Evolutionary conservation across 2,113 vertebrate genomes (phyloP).

Genomic region (Anoura caudifer): DNA sequence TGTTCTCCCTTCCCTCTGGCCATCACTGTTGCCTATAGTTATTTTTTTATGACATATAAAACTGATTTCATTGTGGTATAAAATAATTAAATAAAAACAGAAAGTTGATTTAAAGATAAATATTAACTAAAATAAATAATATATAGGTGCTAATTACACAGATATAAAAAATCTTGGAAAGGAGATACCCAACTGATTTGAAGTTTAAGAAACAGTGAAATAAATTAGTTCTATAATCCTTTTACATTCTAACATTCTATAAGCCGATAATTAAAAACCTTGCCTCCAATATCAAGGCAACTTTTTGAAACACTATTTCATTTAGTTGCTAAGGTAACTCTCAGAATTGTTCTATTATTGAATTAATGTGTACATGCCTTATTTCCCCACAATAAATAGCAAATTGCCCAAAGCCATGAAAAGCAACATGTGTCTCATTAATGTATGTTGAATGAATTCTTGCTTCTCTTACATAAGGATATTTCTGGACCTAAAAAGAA

Average conservation of each 20-base stretch:
- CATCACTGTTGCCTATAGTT: background rate
- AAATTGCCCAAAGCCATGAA: background rate
- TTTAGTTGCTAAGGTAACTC: background rate
- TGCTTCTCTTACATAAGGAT: background rate
- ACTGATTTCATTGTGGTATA: background rate
- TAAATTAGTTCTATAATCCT: background rate
- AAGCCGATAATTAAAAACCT: background rate
- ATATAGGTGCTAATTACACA: background rate
- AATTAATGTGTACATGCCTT: background rate
- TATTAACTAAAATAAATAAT: background rate
- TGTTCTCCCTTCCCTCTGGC: too few species aligned
- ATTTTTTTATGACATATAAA: background rate
- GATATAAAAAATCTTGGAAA: background rate
- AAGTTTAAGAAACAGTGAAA: background rate
- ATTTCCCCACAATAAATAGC: background rate
- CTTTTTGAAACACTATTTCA: background rate
- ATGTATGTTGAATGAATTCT: background rate
- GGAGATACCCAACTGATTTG: background rate
- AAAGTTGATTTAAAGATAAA: background rate
- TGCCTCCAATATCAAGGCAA: background rate
- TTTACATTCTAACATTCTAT: background rate
- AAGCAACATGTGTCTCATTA: background rate
- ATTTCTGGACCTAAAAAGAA: conserved; percentile 4
- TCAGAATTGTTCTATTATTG: background rate
- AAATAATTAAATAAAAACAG: background rate